These are phyloP conservation scores for Abrostola tripartita DNA, from an alignment of 2,888 invertebrate genomes.

Conservation along the genomic window DNA sequence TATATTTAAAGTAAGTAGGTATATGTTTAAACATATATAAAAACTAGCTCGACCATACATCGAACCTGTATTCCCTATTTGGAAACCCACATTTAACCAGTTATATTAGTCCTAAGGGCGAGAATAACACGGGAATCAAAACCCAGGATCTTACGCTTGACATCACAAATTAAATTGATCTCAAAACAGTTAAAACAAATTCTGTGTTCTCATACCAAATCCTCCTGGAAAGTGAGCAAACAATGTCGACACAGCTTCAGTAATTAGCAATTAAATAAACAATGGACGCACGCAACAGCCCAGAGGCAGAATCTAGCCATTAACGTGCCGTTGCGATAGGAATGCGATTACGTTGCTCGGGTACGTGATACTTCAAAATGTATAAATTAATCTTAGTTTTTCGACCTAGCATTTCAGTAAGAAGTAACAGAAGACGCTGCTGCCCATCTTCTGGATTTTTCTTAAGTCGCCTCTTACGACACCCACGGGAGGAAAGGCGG, in stretches of 20 bases:
- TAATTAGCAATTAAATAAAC: conserved; percentile 49
- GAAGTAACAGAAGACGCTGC: too few species aligned
- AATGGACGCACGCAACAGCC: conserved; percentile 45
- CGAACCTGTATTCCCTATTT: too few species aligned
- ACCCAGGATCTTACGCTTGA: too few species aligned
- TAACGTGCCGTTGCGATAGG: conserved; percentile 43
- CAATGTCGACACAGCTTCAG: conserved; percentile 28
- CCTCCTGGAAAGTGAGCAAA: conserved; percentile 2
- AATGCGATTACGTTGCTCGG: conserved; percentile 39
- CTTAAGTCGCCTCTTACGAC: too few species aligned
- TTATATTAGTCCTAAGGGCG: too few species aligned
- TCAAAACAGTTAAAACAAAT: neutral
- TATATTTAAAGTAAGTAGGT: too few species aligned
- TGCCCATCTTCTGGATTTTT: too few species aligned
- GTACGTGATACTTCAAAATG: conserved; percentile 31
- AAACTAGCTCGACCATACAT: too few species aligned
- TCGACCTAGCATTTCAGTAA: neutral
- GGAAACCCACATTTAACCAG: too few species aligned
- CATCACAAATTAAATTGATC: neutral
- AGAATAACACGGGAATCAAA: too few species aligned
- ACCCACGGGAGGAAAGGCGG: too few species aligned
- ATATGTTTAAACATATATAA: too few species aligned
- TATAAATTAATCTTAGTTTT: conserved; percentile 13
- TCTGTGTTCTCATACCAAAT: conserved; percentile 3
- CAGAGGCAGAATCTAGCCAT: conserved; percentile 40